Percentiles rank a stretch among this genome's conserved stretches.
Evolutionary conservation across 2,113 vertebrate genomes (phyloP).

Genomic region (Empidonax traillii): DNA sequence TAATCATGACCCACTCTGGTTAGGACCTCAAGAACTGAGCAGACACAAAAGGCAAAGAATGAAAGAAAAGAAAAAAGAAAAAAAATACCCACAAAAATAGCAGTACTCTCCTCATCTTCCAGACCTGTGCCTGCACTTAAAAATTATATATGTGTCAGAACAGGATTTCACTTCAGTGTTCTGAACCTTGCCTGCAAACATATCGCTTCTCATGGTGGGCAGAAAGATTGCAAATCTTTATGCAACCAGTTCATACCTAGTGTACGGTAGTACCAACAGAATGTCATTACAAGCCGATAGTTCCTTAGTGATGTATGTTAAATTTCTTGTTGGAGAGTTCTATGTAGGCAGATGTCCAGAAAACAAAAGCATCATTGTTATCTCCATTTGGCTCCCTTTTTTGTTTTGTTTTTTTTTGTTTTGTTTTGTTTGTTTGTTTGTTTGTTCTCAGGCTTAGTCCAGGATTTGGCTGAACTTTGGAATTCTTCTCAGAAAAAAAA

Average conservation of each 20-base stretch:
- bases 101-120: neutral
- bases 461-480: neutral
- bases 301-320: neutral
- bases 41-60: neutral
- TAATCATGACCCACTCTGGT: neutral
- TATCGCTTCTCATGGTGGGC: neutral
- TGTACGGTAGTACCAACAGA: neutral
- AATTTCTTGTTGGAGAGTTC: neutral
- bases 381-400: fast-evolving
- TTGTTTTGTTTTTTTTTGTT: neutral
- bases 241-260: neutral
- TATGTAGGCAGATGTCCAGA: neutral
- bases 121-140: neutral
- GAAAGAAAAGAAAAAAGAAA: neutral
- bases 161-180: neutral
- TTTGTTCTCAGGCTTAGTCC: neutral
- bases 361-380: neutral
- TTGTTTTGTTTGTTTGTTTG: too few species aligned
- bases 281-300: neutral
- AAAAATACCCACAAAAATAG: neutral
- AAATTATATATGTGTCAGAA: neutral
- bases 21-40: neutral
- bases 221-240: neutral
- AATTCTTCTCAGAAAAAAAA: neutral
- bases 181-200: neutral